Evolutionary conservation across 2,888 invertebrate genomes (phyloP).

Genomic region (Xestia rhomboidea): DNA sequence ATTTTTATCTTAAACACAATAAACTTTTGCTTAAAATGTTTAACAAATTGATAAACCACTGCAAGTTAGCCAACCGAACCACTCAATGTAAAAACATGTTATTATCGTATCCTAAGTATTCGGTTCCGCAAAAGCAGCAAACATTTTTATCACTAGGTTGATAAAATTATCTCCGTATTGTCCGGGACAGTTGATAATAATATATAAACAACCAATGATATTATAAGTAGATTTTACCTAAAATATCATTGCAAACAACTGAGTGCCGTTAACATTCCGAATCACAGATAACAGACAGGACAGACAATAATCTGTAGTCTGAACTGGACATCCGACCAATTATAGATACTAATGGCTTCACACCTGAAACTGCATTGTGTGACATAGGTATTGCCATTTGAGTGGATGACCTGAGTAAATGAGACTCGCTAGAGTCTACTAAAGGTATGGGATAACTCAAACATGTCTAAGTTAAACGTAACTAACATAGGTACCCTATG

Average conservation of each 20-base stretch:
- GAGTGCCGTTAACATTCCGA: constrained; percentile 31
- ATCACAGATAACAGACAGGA: background rate
- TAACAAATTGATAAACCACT: background rate
- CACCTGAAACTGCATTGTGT: constrained; percentile 12
- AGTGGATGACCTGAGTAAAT: background rate
- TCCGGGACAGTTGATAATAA: too few relatives aligned
- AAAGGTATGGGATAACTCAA: background rate
- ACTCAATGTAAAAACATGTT: background rate
- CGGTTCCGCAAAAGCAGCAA: constrained; percentile 1
- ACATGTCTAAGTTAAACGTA: background rate
- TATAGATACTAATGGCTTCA: background rate
- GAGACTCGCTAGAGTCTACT: background rate
- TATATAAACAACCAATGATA: too few relatives aligned
- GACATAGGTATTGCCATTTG: background rate
- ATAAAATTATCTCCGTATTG: constrained; percentile 19
- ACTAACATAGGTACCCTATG: background rate
- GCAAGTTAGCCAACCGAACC: background rate
- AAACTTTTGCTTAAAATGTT: background rate
- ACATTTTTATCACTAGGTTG: constrained; percentile 28
- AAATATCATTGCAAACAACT: constrained; percentile 34
- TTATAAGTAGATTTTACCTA: too few relatives aligned
- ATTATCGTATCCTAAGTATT: constrained; percentile 5
- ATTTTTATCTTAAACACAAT: background rate
- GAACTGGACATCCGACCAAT: constrained; percentile 25
- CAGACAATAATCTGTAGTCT: constrained; percentile 6